A percentile compares a stretch with the other conserved stretches of the same genome.
These are phyloP conservation scores for Maniola hyperantus DNA, from an alignment of 2,888 invertebrate genomes.

Conservation along the genomic window DNA sequence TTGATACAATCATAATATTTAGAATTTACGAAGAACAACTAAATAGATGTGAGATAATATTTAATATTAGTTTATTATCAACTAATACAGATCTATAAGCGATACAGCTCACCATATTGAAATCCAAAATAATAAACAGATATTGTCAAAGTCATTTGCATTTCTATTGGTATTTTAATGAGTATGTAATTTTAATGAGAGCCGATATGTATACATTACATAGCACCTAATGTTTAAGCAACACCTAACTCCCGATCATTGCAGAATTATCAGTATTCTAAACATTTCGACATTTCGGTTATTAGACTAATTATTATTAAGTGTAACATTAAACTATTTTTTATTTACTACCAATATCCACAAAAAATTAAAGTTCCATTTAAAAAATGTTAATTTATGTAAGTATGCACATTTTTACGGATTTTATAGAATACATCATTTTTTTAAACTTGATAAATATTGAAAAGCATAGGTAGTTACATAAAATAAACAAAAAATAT, in stretches of 20 bases:
- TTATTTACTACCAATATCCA: too few relatives aligned
- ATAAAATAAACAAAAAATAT: too few relatives aligned
- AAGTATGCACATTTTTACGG: too few relatives aligned
- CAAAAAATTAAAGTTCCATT: too few relatives aligned
- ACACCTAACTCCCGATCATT: conserved; percentile 50
- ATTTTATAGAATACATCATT: too few relatives aligned
- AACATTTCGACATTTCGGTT: not conserved
- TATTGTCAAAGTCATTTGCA: conserved; percentile 79
- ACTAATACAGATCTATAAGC: conserved; percentile 35
- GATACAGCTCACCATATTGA: conserved; percentile 31
- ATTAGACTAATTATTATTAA: too few relatives aligned
- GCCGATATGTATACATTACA: conserved; percentile 67
- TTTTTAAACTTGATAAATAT: too few relatives aligned
- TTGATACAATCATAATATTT: not conserved
- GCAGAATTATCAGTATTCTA: conserved; percentile 1
- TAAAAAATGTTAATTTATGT: too few relatives aligned
- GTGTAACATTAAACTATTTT: too few relatives aligned
- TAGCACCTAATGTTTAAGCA: conserved; percentile 80
- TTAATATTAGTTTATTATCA: conserved; percentile 12
- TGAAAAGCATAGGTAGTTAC: too few relatives aligned
- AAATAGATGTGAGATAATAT: conserved; percentile 24
- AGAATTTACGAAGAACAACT: conserved; percentile 28
- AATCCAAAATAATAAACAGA: conserved; percentile 46
- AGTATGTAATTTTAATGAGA: conserved; percentile 56
- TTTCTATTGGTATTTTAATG: conserved; percentile 59